Conservation (phyloP, 2,888 invertebrate genomes). For the Lycocerus yunnanus region DNA sequence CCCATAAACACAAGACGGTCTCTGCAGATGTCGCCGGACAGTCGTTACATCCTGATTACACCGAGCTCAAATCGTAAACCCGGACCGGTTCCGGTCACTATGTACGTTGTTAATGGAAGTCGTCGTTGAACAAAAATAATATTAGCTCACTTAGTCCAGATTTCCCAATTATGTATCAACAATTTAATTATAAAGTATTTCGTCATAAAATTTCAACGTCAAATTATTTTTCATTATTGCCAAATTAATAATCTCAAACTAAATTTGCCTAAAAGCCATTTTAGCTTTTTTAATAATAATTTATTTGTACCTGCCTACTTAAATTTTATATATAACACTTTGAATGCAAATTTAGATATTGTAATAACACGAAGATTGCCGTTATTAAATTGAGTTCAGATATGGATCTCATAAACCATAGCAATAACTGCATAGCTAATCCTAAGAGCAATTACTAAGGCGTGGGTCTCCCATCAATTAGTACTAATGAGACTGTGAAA, state of each 20-base stretch:
- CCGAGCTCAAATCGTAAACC: constrained; percentile 45
- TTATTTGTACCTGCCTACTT: neutral
- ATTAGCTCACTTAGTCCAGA: constrained; percentile 35
- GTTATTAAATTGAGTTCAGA: constrained; percentile 38
- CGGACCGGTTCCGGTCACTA: constrained; percentile 38
- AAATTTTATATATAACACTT: neutral
- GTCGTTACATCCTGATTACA: constrained; percentile 54
- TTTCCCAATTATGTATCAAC: constrained; percentile 17
- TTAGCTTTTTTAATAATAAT: neutral
- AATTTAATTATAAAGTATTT: constrained; percentile 13
- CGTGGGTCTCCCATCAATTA: constrained; percentile 50
- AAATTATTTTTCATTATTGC: neutral
- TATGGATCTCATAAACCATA: constrained; percentile 43
- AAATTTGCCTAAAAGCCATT: neutral
- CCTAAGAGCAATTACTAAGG: constrained; percentile 53
- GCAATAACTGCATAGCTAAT: constrained; percentile 49
- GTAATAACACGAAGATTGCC: constrained; percentile 3
- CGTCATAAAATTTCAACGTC: neutral
- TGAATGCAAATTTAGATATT: constrained; percentile 4
- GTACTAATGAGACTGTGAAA: constrained; percentile 47
- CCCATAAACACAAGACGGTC: constrained; percentile 56
- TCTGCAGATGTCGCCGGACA: constrained; percentile 54
- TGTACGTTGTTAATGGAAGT: constrained; percentile 27
- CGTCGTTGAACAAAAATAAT: constrained; percentile 29
- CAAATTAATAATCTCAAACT: neutral